These are phyloP conservation scores for Leptonema lineaticorne DNA, from an alignment of 1,140 invertebrate genomes.

Conservation along the genomic window DNA sequence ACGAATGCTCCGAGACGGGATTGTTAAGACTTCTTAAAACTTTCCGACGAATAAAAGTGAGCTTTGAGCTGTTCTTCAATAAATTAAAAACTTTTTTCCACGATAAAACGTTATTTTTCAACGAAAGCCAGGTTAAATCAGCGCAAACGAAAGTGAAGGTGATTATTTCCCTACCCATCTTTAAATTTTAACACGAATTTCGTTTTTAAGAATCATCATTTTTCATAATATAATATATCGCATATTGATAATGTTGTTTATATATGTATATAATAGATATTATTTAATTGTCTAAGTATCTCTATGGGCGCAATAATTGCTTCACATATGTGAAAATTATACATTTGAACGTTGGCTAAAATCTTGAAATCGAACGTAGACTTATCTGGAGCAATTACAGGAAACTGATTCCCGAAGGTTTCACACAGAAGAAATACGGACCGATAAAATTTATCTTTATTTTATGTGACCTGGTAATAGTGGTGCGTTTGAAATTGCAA, in stretches of 20 bases:
- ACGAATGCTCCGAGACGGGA: conserved; percentile 12
- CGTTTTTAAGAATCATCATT: no score
- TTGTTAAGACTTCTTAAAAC: conserved; percentile 21
- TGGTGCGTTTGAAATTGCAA: conserved; percentile 15
- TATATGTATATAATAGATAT: no score
- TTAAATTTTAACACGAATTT: no score
- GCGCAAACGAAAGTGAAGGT: neutral
- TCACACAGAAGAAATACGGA: conserved; percentile 7
- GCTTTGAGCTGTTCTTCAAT: conserved; percentile 21
- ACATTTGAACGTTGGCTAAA: no score
- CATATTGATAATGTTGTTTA: no score
- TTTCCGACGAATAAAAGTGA: conserved; percentile 16
- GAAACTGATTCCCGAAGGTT: conserved; percentile 4
- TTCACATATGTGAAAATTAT: no score
- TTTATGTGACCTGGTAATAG: conserved; percentile 8
- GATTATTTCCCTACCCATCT: no score
- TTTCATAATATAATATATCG: no score
- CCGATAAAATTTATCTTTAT: conserved; percentile 17
- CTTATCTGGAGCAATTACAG: conserved; percentile 14
- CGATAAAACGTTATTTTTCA: conserved; percentile 12
- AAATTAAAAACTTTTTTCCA: conserved; percentile 31
- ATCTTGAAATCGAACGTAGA: conserved; percentile 6
- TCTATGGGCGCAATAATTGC: no score
- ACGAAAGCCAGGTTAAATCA: neutral
- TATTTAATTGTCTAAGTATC: no score